phyloP scores from a whole-genome alignment of 2,888 invertebrate species.

The Galeruca laticollis region DNA sequence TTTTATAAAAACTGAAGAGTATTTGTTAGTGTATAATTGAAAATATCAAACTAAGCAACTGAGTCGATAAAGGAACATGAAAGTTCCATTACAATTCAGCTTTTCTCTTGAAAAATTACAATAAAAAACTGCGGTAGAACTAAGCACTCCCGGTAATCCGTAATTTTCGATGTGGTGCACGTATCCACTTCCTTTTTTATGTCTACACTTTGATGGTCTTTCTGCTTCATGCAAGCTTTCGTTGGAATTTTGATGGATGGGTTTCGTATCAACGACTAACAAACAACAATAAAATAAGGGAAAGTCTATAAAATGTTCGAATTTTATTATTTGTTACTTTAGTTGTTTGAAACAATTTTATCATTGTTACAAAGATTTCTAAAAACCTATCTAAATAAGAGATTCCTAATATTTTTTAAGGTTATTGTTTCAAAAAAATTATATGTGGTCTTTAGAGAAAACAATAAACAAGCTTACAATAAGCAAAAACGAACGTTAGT shows the following conservation, averaged over 20 bases:
- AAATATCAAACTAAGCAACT: background rate
- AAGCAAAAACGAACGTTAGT: too few relatives aligned
- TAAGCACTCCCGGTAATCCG: constrained; percentile 41
- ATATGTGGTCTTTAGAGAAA: too few relatives aligned
- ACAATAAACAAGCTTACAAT: too few relatives aligned
- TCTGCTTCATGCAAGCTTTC: constrained; percentile 30
- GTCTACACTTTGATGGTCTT: constrained; percentile 46
- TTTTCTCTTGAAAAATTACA: background rate
- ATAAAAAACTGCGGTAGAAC: constrained; percentile 14
- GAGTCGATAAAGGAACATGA: background rate
- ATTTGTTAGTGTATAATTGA: too few relatives aligned
- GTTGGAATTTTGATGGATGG: constrained; percentile 28
- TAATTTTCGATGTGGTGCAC: constrained; percentile 48
- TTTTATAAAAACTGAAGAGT: too few relatives aligned
- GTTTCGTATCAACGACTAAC: background rate
- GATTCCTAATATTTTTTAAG: too few relatives aligned
- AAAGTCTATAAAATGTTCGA: background rate
- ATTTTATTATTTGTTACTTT: too few relatives aligned
- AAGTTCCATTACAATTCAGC: background rate
- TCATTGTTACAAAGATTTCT: too few relatives aligned
- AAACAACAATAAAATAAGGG: background rate
- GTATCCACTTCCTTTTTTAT: constrained; percentile 49
- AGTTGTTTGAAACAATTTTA: too few relatives aligned
- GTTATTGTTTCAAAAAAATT: too few relatives aligned
- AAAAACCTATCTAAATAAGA: too few relatives aligned